Percentiles rank a stretch among this genome's conserved stretches.
Conservation (phyloP, 2,113 vertebrate species). For the Peromyscus polionotus region DNA sequence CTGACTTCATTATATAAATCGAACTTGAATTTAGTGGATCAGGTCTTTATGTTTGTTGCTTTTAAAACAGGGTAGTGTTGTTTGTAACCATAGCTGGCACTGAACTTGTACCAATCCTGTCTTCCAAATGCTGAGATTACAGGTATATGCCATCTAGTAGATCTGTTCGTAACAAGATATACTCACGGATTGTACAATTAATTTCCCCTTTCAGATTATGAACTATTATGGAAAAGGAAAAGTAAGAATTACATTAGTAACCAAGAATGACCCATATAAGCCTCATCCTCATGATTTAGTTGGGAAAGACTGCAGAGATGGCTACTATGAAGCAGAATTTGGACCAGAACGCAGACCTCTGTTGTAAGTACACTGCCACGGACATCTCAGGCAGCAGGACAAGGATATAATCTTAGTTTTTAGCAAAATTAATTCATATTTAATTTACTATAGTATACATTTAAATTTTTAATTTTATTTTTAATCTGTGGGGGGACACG, state of each 20-base stretch:
- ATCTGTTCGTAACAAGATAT: conserved; percentile 17
- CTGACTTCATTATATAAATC: conserved; percentile 19
- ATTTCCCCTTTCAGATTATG: conserved; percentile 88
- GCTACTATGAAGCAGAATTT: conserved; percentile 98
- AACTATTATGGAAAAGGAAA: conserved; percentile 95
- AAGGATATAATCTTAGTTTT: neutral
- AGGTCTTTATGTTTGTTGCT: neutral
- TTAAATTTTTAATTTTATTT: neutral
- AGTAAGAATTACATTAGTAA: conserved; percentile 96
- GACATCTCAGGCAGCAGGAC: neutral
- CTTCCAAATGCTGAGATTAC: neutral
- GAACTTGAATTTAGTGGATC: conserved; percentile 57
- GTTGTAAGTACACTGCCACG: conserved; percentile 91
- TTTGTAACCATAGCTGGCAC: neutral
- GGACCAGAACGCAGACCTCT: conserved; percentile 96
- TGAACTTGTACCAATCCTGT: neutral
- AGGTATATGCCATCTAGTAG: neutral
- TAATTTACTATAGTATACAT: neutral
- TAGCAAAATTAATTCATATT: conserved; percentile 37
- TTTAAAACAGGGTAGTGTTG: neutral
- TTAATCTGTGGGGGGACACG: too few relatives aligned
- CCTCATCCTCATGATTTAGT: conserved; percentile 98
- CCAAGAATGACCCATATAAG: conserved; percentile 96
- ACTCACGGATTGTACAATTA: conserved; percentile 54
- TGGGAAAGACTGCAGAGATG: conserved; percentile 98